A percentile compares a stretch with the other conserved stretches of the same genome.
Evolutionary conservation across 2,888 invertebrate species (phyloP).

Genomic region (Hydropsyche betteni): DNA sequence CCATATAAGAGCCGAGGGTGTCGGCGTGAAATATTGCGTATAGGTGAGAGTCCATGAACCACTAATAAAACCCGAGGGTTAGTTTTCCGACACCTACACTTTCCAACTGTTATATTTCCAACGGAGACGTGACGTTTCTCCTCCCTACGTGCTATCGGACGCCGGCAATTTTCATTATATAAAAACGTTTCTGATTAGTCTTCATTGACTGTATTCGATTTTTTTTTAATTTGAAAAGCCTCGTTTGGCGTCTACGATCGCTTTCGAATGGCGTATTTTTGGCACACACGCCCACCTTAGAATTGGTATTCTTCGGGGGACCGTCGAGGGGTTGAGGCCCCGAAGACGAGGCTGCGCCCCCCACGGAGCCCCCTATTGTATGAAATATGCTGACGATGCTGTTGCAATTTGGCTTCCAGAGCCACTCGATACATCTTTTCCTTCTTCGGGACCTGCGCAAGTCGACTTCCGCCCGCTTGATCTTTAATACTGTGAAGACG

Average conservation of each 20-base stretch:
- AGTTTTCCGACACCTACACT: constrained; percentile 5
- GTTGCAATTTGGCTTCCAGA: constrained; percentile 45
- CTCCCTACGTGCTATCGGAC: no score
- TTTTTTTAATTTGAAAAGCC: background rate
- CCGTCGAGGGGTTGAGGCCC: background rate
- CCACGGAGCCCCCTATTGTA: constrained; percentile 37
- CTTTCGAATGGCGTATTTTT: background rate
- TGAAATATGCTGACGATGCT: constrained; percentile 50
- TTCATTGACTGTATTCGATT: no score
- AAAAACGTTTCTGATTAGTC: no score
- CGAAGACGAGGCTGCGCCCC: background rate
- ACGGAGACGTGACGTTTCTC: no score
- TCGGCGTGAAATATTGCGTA: constrained; percentile 35
- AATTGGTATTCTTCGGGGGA: background rate
- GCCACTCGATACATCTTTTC: constrained; percentile 49
- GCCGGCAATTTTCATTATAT: no score
- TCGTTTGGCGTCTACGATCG: background rate
- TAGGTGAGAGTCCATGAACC: constrained; percentile 46
- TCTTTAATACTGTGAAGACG: constrained; percentile 35
- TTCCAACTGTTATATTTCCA: no score
- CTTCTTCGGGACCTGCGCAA: constrained; percentile 32
- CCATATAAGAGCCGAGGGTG: constrained; percentile 22
- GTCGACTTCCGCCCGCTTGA: constrained; percentile 45
- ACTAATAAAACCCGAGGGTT: constrained; percentile 43
- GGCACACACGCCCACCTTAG: background rate